Conservation (phyloP, 2,113 vertebrate species). For the Hypanus sabinus region DNA sequence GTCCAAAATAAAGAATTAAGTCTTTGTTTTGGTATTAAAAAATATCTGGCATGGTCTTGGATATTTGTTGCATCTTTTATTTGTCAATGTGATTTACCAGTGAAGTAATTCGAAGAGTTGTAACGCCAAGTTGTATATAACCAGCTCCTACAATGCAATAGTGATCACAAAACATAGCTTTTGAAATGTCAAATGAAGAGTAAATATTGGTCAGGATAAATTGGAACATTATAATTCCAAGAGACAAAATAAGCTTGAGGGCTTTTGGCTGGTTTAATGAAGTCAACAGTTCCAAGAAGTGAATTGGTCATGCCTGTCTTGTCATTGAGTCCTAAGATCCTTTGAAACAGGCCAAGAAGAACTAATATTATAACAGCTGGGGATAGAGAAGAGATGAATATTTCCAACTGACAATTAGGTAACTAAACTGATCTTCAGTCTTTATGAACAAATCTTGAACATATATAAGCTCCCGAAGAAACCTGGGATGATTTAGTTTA, state of each 20-base stretch:
- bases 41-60: too few relatives aligned
- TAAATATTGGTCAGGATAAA: too few relatives aligned
- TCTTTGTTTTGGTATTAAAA: too few relatives aligned
- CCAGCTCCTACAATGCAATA: too few relatives aligned
- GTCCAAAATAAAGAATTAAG: too few relatives aligned
- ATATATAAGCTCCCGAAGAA: background rate
- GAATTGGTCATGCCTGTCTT: background rate
- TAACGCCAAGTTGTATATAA: too few relatives aligned
- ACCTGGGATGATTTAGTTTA: background rate
- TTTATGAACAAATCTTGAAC: background rate
- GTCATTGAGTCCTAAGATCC: background rate
- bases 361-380: background rate
- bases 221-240: background rate
- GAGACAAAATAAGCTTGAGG: too few relatives aligned
- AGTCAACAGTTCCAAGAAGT: background rate
- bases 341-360: background rate
- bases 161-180: too few relatives aligned
- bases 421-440: background rate
- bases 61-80: too few relatives aligned
- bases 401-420: background rate
- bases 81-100: too few relatives aligned
- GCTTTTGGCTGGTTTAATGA: background rate
- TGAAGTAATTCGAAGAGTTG: too few relatives aligned
- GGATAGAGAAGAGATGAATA: background rate
- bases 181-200: too few relatives aligned